phyloP scores from a whole-genome alignment of 2,797 vertebrate species.

The Argya squamiceps region DNA sequence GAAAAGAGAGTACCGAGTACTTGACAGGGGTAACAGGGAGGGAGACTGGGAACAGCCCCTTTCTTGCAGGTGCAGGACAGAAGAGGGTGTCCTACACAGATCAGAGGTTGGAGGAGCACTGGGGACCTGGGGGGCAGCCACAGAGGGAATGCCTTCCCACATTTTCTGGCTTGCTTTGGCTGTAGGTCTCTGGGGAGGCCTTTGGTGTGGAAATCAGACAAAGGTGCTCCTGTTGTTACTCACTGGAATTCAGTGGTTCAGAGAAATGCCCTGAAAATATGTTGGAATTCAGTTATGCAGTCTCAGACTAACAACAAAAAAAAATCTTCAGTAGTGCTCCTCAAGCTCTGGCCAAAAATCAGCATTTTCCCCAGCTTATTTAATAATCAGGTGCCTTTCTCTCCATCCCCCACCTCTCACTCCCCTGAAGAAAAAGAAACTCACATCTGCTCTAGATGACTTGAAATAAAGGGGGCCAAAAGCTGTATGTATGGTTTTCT shows the following conservation, averaged over 20 bases:
- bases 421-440: background rate
- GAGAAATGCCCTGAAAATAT: background rate
- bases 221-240: slow-evolving; percentile 6
- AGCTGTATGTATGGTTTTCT: background rate
- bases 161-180: background rate
- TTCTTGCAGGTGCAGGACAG: background rate
- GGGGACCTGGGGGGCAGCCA: rapidly evolving
- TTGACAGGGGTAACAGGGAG: background rate
- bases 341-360: background rate
- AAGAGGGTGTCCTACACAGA: background rate
- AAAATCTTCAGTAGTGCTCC: background rate
- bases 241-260: background rate
- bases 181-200: background rate
- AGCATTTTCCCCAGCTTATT: background rate
- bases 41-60: background rate
- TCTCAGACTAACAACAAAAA: background rate
- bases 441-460: slow-evolving; percentile 18
- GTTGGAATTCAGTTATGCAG: background rate
- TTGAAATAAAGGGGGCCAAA: slow-evolving; percentile 39
- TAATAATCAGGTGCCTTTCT: background rate
- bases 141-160: background rate
- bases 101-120: background rate
- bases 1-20: background rate
- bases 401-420: background rate
- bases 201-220: background rate